A percentile compares a stretch with the other conserved stretches of the same genome.
These are phyloP conservation scores for Macroglossus sobrinus DNA, from an alignment of 2,113 vertebrate species.

Conservation along the genomic window DNA sequence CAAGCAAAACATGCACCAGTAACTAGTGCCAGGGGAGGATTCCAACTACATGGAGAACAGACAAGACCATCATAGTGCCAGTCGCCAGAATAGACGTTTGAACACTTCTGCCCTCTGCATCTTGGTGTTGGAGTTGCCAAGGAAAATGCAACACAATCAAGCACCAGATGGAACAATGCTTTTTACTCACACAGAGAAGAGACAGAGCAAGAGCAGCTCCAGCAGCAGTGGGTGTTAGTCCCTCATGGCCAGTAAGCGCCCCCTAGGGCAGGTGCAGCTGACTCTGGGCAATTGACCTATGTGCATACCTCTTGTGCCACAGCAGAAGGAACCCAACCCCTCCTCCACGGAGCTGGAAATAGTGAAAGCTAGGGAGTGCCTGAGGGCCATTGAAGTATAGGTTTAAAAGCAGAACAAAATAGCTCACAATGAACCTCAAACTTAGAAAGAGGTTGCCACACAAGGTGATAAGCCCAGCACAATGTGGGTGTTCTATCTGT, in stretches of 20 bases:
- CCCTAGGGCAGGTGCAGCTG: not conserved
- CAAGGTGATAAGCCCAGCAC: not conserved
- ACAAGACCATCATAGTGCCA: no score
- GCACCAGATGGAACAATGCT: not conserved
- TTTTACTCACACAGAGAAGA: not conserved
- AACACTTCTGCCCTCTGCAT: not conserved
- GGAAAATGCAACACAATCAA: not conserved
- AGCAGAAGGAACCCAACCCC: not conserved
- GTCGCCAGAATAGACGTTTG: not conserved
- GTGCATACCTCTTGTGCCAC: not conserved
- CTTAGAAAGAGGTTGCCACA: not conserved
- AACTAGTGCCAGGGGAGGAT: not conserved
- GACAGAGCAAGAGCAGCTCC: not conserved
- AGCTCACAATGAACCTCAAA: not conserved
- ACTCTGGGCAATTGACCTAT: not conserved
- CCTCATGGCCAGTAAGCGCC: not conserved
- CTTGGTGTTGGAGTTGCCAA: not conserved
- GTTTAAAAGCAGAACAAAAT: not conserved
- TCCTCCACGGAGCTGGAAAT: not conserved
- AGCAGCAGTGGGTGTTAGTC: not conserved
- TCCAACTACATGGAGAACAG: accelerated
- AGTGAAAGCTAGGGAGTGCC: not conserved
- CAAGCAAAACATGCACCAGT: not conserved
- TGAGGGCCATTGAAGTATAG: not conserved
- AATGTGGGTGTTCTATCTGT: no score